Conservation (phyloP, 2,797 vertebrate genomes). For the Hydrolagus colliei region DNA sequence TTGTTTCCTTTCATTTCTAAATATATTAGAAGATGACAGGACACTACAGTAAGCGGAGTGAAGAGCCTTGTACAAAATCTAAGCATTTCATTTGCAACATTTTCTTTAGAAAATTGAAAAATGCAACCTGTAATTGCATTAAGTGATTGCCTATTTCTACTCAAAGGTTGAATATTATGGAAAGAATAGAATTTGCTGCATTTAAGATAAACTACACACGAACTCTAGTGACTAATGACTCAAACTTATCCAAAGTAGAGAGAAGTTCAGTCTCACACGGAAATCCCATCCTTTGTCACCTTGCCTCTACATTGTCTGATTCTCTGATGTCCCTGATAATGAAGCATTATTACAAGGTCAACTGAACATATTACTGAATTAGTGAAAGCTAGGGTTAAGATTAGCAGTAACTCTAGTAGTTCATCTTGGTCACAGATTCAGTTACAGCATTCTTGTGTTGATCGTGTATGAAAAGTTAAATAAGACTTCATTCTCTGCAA, state of each 20-base stretch:
- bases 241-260: neutral
- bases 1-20: no score
- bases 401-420: neutral
- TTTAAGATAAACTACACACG: neutral
- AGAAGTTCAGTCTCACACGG: neutral
- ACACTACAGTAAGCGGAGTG: no score
- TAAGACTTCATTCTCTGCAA: neutral
- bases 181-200: neutral
- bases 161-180: neutral
- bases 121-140: neutral
- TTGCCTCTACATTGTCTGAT: neutral
- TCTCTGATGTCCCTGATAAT: neutral
- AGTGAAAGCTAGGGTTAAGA: conserved; percentile 1
- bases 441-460: neutral
- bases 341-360: neutral
- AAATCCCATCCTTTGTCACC: neutral
- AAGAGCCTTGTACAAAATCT: no score
- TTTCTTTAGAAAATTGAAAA: neutral
- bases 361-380: neutral
- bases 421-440: neutral
- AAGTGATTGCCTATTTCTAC: neutral
- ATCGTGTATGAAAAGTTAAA: conserved; percentile 3
- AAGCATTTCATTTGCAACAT: neutral
- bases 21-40: no score
- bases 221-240: neutral